Percentiles rank a stretch among this genome's conserved stretches.
phyloP scores from a whole-genome alignment of 2,888 invertebrate genomes.

The Trachelus stipa region DNA sequence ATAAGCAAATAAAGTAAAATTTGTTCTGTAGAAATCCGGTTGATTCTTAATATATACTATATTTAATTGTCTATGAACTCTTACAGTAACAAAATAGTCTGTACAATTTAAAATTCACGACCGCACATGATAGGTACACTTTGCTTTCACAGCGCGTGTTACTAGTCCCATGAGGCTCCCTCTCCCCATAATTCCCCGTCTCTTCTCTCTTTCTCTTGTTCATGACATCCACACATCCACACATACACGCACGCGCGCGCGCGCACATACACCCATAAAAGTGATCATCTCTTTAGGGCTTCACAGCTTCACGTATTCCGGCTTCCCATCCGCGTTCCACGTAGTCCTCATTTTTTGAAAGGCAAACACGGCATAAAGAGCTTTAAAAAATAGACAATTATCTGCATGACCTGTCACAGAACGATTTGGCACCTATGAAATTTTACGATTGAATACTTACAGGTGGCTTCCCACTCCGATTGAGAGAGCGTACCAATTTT shows the following conservation, averaged over 20 bases:
- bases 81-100: constrained; percentile 35
- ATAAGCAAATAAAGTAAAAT: background rate
- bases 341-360: constrained; percentile 82
- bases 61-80: constrained; percentile 26
- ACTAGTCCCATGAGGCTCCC: too few species aligned
- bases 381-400: constrained; percentile 68
- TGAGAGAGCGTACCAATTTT: constrained; percentile 85
- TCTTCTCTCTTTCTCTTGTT: too few species aligned
- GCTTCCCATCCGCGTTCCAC: constrained; percentile 75
- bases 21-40: constrained; percentile 1
- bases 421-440: constrained; percentile 8
- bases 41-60: constrained; percentile 20
- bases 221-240: too few species aligned
- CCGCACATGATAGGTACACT: constrained; percentile 8
- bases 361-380: constrained; percentile 84
- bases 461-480: constrained; percentile 93
- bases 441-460: constrained; percentile 72
- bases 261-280: too few species aligned
- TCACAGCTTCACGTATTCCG: constrained; percentile 65
- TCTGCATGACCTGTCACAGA: too few species aligned
- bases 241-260: too few species aligned
- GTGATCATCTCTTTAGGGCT: too few species aligned
- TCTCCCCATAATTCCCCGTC: too few species aligned
- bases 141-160: too few species aligned
- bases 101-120: constrained; percentile 30